Evolutionary conservation across 2,797 vertebrate species (phyloP).

Genomic region (Chromobotia macracanthus): DNA sequence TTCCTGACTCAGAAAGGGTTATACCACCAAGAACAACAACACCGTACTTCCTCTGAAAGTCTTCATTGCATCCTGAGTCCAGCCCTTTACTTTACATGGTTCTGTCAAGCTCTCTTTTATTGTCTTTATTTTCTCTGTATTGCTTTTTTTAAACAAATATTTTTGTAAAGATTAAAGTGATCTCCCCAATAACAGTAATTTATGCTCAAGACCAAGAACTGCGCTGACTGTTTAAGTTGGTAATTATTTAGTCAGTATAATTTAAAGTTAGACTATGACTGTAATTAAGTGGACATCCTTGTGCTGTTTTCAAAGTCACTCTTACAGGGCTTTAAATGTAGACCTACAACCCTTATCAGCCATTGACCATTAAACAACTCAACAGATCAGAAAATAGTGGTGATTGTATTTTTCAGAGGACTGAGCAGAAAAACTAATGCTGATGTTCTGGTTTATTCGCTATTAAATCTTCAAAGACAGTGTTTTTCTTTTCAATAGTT

Average conservation of each 20-base stretch:
- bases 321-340: slow-evolving; percentile 35
- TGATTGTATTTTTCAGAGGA: slow-evolving; percentile 10
- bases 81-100: slow-evolving; percentile 56
- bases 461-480: slow-evolving; percentile 8
- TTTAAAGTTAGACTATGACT: slow-evolving; percentile 19
- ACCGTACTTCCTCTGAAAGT: slow-evolving; percentile 87
- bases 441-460: slow-evolving; percentile 21
- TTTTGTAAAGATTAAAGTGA: slow-evolving; percentile 30
- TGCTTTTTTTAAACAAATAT: slow-evolving; percentile 37
- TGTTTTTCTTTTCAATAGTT: slow-evolving; percentile 6
- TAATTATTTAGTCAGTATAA: slow-evolving; percentile 33
- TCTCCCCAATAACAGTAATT: slow-evolving; percentile 5
- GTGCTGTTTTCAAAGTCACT: slow-evolving; percentile 33
- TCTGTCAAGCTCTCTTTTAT: slow-evolving; percentile 78
- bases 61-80: slow-evolving; percentile 48
- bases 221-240: slow-evolving; percentile 20
- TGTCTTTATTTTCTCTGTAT: too few relatives aligned
- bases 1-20: slow-evolving; percentile 95
- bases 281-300: slow-evolving; percentile 30
- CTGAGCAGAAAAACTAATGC: neutral
- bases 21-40: slow-evolving; percentile 94
- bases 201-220: slow-evolving; percentile 21
- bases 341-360: slow-evolving; percentile 1
- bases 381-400: neutral
- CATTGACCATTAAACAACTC: slow-evolving; percentile 13